phyloP scores from a whole-genome alignment of 37 sponge, comb jelly and placozoan genomes.

The Corticium candelabrum region DNA sequence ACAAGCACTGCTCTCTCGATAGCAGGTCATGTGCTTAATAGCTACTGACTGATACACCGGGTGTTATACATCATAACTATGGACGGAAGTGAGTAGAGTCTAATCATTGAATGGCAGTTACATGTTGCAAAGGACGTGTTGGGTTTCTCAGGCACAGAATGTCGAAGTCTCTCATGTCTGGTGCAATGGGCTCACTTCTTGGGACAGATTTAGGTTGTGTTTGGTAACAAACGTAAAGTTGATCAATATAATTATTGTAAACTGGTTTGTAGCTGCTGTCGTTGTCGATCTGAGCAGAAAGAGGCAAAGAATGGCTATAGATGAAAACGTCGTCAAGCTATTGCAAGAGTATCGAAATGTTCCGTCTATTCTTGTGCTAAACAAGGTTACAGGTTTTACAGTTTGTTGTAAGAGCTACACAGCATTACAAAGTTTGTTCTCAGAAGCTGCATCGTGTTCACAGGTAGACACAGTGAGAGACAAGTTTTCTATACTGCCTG shows the following conservation, averaged over 20 bases:
- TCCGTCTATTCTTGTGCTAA: constrained; percentile 65
- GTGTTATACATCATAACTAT: constrained; percentile 30
- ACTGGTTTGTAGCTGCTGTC: constrained; percentile 43
- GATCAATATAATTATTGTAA: no score
- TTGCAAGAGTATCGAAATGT: constrained; percentile 12
- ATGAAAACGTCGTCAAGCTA: constrained; percentile 15
- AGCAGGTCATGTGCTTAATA: no score
- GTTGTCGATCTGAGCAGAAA: constrained; percentile 64
- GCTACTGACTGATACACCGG: constrained; percentile 73
- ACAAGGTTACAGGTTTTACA: constrained; percentile 44
- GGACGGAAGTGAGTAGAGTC: no score
- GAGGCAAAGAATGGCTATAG: constrained; percentile 18
- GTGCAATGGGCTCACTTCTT: constrained; percentile 35
- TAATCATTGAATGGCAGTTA: no score
- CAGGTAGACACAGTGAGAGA: not conserved
- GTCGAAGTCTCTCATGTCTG: constrained; percentile 43
- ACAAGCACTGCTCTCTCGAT: not conserved
- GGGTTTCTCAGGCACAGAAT: no score
- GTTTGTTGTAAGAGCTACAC: not conserved
- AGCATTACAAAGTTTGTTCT: no score
- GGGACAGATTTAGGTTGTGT: constrained; percentile 70
- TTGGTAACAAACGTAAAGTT: no score
- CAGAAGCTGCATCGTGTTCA: not conserved
- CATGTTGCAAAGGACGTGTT: no score
- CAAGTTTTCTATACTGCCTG: not conserved